Base-by-base conservation (phyloP, 2,888 invertebrate genomes). In the Ectropis crepuscularia region DNA sequence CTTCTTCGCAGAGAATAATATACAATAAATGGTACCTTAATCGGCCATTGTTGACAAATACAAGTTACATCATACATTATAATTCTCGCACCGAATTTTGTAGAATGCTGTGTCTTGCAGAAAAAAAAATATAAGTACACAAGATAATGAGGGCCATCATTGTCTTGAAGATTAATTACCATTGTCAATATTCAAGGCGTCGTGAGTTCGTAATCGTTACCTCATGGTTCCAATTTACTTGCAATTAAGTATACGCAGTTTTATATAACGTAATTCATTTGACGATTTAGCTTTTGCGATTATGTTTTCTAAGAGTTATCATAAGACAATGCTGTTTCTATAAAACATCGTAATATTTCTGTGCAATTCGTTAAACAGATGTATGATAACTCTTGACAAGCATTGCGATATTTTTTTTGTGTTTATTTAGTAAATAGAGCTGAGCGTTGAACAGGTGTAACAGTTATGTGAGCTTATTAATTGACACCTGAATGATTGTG, bases 151-250 rank as follows among this genome's bases (percentile, higher is more conserved):
- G 60, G 80, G 75, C 79, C 83, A 82, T 85, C 82, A 86, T 87
- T 86, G 84, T 85, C 74, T 79, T 68, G 71, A 77, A 79, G 74
- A 83, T 78, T 85, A 87, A 89, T 89, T 82, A 80, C 79, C 73
- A 89, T 88, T 88, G 87, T 89, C 77, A 87, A 86, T 86, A 89
- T 88, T 86, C 87, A 87, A 84, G 80, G 80, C 76, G 63, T 54
- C 53, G 75, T 73, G 63, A 70, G 77, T 71, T 74, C 73, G 77
- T 79, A 80, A 84, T 79, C 74, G 74, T 83, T 83, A 82, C 78
- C 71, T 81, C 75, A 78, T 78, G 74, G 76, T 75, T 78, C 71
- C 72, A 74, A 79, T 75, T 74, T 73, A 76, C 72, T 74, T 73
- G 72, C 72, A 79, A 78, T 76, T 72, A 79, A 39, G 37, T 53